Percentiles rank a stretch among this genome's conserved stretches.
Evolutionary conservation across 53 echinoderm and acorn worm genomes (phyloP).

Genomic region (Mesocentrotus franciscanus): DNA sequence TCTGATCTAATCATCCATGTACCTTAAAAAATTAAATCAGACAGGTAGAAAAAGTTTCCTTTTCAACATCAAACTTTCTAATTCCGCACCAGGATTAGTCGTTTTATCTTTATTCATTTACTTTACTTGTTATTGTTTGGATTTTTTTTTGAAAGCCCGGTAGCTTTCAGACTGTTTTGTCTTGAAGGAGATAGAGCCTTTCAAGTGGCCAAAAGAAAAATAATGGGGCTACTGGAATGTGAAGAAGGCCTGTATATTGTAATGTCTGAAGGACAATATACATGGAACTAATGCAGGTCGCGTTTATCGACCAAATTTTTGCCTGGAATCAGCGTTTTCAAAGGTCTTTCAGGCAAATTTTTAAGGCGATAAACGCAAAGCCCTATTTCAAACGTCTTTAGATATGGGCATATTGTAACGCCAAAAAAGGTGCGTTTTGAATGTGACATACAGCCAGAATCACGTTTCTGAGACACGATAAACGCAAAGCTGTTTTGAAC

Average conservation of each 20-base stretch:
- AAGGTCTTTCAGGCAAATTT: too few species aligned
- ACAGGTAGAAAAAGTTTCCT: slow-evolving; percentile 35
- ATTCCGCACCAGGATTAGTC: slow-evolving; percentile 34
- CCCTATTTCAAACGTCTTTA: too few species aligned
- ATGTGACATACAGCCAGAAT: too few species aligned
- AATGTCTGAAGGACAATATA: not conserved
- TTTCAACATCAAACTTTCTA: not conserved
- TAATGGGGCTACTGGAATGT: too few species aligned
- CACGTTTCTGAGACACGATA: too few species aligned
- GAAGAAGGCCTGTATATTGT: not conserved
- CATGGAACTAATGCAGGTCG: too few species aligned
- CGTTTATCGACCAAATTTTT: too few species aligned
- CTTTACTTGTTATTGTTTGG: slow-evolving; percentile 37
- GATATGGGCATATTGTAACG: too few species aligned
- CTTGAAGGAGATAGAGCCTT: slow-evolving; percentile 36
- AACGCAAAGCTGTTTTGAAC: too few species aligned
- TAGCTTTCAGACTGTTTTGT: slow-evolving; percentile 42
- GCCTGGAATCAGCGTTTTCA: too few species aligned
- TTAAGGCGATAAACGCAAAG: too few species aligned
- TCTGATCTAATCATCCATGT: slow-evolving; percentile 31
- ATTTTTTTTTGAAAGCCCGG: not conserved
- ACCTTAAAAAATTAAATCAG: slow-evolving; percentile 32
- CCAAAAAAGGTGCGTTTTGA: too few species aligned
- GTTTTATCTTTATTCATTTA: slow-evolving; percentile 46
- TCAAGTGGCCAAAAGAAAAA: slow-evolving; percentile 1